A percentile compares a stretch with the other conserved stretches of the same genome.
phyloP scores from a whole-genome alignment of 2,113 vertebrate genomes.

The Mustela nigripes region DNA sequence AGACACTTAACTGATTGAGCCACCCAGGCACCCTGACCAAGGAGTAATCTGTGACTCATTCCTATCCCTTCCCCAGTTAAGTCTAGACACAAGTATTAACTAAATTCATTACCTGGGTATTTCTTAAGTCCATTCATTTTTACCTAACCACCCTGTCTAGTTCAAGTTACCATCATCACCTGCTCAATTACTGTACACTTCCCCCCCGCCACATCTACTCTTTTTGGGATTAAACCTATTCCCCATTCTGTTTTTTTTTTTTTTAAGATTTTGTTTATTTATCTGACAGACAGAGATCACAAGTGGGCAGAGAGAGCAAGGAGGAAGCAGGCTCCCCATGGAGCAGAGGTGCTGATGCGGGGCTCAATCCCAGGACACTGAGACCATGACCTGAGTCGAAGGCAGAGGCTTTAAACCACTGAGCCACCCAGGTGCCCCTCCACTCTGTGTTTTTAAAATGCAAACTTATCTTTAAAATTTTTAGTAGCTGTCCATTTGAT shows the following conservation, averaged over 20 bases:
- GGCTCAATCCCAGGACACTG: too few species aligned
- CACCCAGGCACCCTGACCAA: not conserved
- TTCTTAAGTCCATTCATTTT: not conserved
- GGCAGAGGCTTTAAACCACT: too few species aligned
- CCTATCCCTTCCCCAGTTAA: not conserved
- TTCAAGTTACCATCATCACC: not conserved
- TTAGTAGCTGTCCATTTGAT: not conserved
- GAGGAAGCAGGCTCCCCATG: too few species aligned
- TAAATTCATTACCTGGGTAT: not conserved
- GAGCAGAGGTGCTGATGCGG: too few species aligned
- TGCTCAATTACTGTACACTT: not conserved
- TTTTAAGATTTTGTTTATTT: not conserved
- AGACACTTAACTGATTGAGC: not conserved
- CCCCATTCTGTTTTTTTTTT: not conserved
- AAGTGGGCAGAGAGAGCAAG: too few species aligned
- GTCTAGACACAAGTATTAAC: not conserved
- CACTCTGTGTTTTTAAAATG: not conserved
- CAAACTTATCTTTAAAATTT: constrained; percentile 15
- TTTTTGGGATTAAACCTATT: not conserved
- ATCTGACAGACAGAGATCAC: too few species aligned
- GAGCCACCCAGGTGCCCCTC: too few species aligned
- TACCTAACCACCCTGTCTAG: not conserved
- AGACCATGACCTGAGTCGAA: too few species aligned
- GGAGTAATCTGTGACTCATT: not conserved
- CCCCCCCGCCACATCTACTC: not conserved